Base-by-base conservation (phyloP, 1,140 invertebrate genomes). In the Lamellibrachia luymesi region DNA sequence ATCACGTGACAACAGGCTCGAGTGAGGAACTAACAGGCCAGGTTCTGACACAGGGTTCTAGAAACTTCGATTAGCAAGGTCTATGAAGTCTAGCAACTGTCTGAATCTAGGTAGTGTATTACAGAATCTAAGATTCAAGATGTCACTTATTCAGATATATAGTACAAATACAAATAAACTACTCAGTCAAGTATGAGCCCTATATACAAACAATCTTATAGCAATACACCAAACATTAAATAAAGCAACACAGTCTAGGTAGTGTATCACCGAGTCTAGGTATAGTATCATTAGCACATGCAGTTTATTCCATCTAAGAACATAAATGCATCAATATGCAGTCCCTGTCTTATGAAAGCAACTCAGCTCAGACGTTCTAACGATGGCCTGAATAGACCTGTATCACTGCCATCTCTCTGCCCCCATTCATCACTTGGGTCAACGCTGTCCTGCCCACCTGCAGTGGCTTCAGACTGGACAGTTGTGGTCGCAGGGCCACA, bases 401-500 rank as follows among this genome's bases (percentile, higher is more conserved):
- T 7, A 56, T 7, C 52, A 0, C 52, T 7, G 25, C 13, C 17
- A 22, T 80, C 64, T 80, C 2, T 38, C 13, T 80, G 64, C 13
- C 17, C 25, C 64, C 64, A 17, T 91, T n/a, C 8, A 91, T n/a
- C 91, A 22, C 7, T 38, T 50, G 38, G 51, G 6, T 91, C 49
- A 91, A n/a, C 49, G 1, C 7, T 22, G 51, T n/a, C 49, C 27
- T 92, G 27, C 94, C 94, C 94, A 97, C 97, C 95, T 97, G 98
- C 2, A 99, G 97, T 13, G 98, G 98, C 96, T 99, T 99, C 10
- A 99, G 96, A 92, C 97, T 97, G 38, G 97, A 97, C 92, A 99
- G 97, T 95, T 99, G 98, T 27, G 98, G 97, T 96, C 98, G 98
- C 91, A 99, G 97, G 17, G 98, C 98, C 90, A 97, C 97, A 4